Percentiles rank a stretch among this genome's conserved stretches.
Evolutionary conservation across 2,888 invertebrate species (phyloP).

Genomic region (Liodrosophila aerea): DNA sequence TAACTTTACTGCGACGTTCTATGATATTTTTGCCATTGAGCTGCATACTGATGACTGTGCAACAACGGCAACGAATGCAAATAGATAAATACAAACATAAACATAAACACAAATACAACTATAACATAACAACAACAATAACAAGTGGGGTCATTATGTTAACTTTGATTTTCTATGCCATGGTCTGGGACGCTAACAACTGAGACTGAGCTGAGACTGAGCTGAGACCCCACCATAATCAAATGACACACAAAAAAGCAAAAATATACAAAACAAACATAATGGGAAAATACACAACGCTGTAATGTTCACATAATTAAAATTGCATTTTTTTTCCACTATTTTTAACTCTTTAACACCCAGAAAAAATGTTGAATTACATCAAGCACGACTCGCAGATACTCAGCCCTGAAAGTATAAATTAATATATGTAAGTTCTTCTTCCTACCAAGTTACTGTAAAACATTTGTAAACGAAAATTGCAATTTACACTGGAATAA

Average conservation of each 20-base stretch:
- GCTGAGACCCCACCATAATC: constrained; percentile 20
- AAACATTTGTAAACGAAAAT: no score
- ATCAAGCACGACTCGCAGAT: constrained; percentile 18
- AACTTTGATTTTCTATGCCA: constrained; percentile 79
- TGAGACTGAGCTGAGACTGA: no score
- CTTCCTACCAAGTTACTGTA: no score
- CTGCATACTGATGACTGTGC: constrained; percentile 33
- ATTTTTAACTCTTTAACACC: constrained; percentile 25
- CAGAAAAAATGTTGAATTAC: constrained; percentile 12
- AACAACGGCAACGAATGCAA: constrained; percentile 12
- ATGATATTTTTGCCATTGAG: constrained; percentile 32
- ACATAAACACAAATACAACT: not conserved
- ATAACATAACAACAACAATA: constrained; percentile 7
- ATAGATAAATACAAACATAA: constrained; percentile 14
- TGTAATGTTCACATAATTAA: constrained; percentile 52
- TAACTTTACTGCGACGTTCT: constrained; percentile 35
- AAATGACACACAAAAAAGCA: constrained; percentile 38
- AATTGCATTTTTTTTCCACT: constrained; percentile 53
- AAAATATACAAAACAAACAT: not conserved
- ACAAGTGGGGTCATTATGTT: constrained; percentile 43
- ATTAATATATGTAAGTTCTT: no score
- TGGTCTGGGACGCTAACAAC: constrained; percentile 74
- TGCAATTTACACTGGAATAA: no score
- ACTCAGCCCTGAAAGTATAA: no score
- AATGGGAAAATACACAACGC: constrained; percentile 33